Base-by-base conservation (phyloP, 2,888 invertebrate species). In the Stenurella melanura region DNA sequence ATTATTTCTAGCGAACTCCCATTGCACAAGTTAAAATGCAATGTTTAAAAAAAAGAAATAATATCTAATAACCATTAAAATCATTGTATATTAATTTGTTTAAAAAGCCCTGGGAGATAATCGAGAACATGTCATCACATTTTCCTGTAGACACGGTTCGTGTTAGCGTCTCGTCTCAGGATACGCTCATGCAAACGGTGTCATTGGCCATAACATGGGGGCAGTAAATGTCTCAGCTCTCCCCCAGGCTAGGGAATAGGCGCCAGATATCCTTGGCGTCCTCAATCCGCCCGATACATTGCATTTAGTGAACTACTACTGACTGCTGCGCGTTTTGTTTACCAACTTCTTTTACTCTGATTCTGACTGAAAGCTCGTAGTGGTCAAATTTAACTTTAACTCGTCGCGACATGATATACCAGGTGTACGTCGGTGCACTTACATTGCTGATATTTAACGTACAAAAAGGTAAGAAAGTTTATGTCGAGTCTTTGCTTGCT, bases 211-310 rank as follows among this genome's bases (percentile, higher is more conserved):
- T 21, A 30, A 30, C 12, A 38, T 19, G 21, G 42, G 60, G 60
- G 70, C 18, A 21, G 42, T 10, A n/a, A 12, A 15, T 19, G 38
- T 58, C 42, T 38, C 58, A 38, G 0, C 38, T 70, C 42, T 17
- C 56, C 61, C 68, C 70, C 60, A 12, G 70, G 19, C 9, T 4
- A 42, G 42, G 42, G 72, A 78, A 63, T 56, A 78, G 83, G 83
- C 83, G 82, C 83, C 83, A 82, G 81, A 75, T 74, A 77, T 81
- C 79, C 78, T 83, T 79, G 81, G 79, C 81, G 81, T 78, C 75
- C 71, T 60, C 74, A 17, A 60, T 63, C 64, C 74, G 38, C 34
- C 61, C 60, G 11, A 64, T 50, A 73, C 54, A 60, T 30, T 54
- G 72, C 61, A 17, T 57, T 61, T 61, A 17, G 26, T 61, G n/a